Conservation (phyloP, 2,888 invertebrate genomes). For the Pristionchus exspectatus region DNA sequence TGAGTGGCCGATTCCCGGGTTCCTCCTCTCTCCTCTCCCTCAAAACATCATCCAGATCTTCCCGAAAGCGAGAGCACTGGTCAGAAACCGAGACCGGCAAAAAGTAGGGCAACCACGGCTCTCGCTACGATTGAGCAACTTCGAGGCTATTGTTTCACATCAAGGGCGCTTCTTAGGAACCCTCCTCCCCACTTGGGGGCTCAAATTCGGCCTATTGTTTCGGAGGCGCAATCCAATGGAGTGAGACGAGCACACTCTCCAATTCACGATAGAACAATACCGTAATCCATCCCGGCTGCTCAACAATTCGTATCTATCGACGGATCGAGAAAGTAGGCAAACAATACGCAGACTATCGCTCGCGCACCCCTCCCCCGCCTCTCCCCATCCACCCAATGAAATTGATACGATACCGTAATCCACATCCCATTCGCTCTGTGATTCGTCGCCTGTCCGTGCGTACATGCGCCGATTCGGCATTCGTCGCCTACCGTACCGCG, state of each 20-base stretch:
- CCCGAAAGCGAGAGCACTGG: background rate
- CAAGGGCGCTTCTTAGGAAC: background rate
- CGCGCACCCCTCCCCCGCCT: background rate
- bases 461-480: background rate
- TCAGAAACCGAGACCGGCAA: background rate
- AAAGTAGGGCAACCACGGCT: background rate
- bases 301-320: background rate
- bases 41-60: background rate
- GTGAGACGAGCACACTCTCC: background rate
- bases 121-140: conserved; percentile 11
- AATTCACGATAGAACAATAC: conserved; percentile 45
- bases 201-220: conserved; percentile 24
- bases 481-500: conserved; percentile 44
- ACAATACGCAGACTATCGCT: background rate
- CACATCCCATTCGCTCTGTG: background rate
- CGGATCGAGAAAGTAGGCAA: conserved; percentile 32
- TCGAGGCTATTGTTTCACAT: conserved; percentile 46
- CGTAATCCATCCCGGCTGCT: conserved; percentile 34
- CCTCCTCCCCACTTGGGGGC: background rate
- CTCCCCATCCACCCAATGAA: background rate
- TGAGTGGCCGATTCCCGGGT: conserved; percentile 33
- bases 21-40: background rate
- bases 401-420: conserved; percentile 49
- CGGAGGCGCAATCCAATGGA: conserved; percentile 9
- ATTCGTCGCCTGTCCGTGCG: conserved; percentile 27